Conservation (phyloP, 2,888 invertebrate genomes). For the Eulithis prunata region DNA sequence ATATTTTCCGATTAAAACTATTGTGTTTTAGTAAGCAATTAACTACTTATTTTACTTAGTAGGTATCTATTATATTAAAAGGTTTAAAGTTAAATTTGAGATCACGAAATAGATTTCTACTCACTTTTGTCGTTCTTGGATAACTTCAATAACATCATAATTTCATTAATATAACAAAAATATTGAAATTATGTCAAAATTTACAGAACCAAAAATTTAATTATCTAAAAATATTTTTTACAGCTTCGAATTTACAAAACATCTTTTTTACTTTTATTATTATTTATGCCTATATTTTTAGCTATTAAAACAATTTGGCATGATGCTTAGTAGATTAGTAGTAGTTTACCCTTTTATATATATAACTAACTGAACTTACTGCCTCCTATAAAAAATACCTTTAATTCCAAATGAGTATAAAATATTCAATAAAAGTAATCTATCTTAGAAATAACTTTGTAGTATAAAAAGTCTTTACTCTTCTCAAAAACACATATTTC, state of each 20-base stretch:
- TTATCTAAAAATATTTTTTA: constrained; percentile 9
- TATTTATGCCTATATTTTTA: constrained; percentile 24
- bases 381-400: not conserved
- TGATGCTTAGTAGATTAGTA: constrained; percentile 30
- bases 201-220: constrained; percentile 1
- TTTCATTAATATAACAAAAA: constrained; percentile 24
- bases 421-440: no score
- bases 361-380: not conserved
- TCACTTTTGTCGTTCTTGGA: constrained; percentile 23
- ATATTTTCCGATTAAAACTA: not conserved
- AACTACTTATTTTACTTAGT: no score
- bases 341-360: not conserved
- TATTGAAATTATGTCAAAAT: constrained; percentile 14
- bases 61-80: no score
- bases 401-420: no score
- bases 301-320: constrained; percentile 21
- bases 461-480: no score
- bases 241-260: constrained; percentile 16
- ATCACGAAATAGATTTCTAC: constrained; percentile 19
- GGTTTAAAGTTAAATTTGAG: constrained; percentile 16
- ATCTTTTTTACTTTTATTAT: constrained; percentile 8
- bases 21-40: no score
- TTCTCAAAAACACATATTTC: no score
- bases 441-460: no score
- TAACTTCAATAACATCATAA: constrained; percentile 20